A percentile compares a stretch with the other conserved stretches of the same genome.
phyloP scores from a whole-genome alignment of 2,888 invertebrate genomes.

The Blastobasis lacticolella region DNA sequence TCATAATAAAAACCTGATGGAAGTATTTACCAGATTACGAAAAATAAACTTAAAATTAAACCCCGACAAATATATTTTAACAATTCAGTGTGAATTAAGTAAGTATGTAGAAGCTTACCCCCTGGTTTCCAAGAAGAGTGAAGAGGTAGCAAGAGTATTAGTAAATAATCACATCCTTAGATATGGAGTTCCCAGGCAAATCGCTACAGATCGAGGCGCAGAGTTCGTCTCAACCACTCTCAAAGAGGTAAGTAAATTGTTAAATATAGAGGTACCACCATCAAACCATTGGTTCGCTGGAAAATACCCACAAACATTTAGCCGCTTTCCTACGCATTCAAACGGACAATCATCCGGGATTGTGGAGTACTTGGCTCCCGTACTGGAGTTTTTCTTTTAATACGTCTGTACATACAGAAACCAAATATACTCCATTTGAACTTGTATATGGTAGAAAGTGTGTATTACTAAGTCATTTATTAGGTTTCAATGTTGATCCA shows the following conservation, averaged over 20 bases:
- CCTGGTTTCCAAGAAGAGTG: no score
- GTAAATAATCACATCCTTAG: not conserved
- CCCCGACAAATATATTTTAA: slow-evolving; percentile 6
- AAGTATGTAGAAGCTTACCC: no score
- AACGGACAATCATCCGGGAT: no score
- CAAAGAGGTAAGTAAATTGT: slow-evolving; percentile 12
- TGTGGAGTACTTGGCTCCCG: no score
- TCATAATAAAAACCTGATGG: slow-evolving; percentile 8
- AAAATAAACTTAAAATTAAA: slow-evolving; percentile 9
- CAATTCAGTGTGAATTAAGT: no score
- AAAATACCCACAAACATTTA: no score
- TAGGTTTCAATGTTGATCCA: slow-evolving; percentile 9
- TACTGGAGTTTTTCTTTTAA: no score
- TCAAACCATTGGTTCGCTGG: slow-evolving; percentile 4
- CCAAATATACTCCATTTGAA: slow-evolving; percentile 15
- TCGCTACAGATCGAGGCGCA: not conserved
- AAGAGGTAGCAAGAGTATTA: no score
- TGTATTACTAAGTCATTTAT: slow-evolving; percentile 10
- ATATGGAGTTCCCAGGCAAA: not conserved
- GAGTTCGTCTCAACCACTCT: not conserved
- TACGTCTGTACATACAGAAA: slow-evolving; percentile 13
- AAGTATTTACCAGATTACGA: slow-evolving; percentile 6
- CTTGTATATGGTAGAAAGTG: slow-evolving; percentile 15
- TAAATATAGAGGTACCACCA: slow-evolving; percentile 17
- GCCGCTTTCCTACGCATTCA: no score